Evolutionary conservation across 2,888 invertebrate species (phyloP).

Genomic region (Unio pictorum): DNA sequence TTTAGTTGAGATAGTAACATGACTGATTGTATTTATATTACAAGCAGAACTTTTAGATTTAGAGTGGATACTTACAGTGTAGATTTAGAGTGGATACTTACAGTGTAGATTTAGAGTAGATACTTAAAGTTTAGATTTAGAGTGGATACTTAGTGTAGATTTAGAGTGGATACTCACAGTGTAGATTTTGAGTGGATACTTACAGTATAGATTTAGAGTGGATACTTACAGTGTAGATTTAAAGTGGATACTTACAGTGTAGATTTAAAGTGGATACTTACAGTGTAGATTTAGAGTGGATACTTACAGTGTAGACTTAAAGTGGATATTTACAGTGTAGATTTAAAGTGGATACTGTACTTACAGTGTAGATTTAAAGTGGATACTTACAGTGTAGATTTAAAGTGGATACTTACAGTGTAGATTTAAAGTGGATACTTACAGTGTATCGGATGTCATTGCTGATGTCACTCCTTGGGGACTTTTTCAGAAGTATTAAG

Average conservation of each 20-base stretch:
- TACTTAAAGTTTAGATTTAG: background rate
- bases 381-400: conserved; percentile 10
- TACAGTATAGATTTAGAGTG: conserved; percentile 29
- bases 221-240: conserved; percentile 30
- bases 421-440: conserved; percentile 16
- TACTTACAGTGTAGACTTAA: conserved; percentile 30
- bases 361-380: conserved; percentile 25
- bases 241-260: conserved; percentile 24
- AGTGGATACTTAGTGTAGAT: conserved; percentile 16
- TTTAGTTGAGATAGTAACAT: too few species aligned
- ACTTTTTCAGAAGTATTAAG: conserved; percentile 53
- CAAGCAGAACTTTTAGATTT: background rate
- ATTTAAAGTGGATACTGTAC: background rate
- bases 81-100: conserved; percentile 1
- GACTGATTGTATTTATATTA: too few species aligned
- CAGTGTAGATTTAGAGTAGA: conserved; percentile 15
- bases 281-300: conserved; percentile 22
- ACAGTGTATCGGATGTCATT: conserved; percentile 33
- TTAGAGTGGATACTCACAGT: conserved; percentile 12
- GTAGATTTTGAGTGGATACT: conserved; percentile 14
- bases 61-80: conserved; percentile 1
- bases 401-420: conserved; percentile 22
- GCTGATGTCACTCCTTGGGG: conserved; percentile 42
- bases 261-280: conserved; percentile 18
- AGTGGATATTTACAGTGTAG: conserved; percentile 28